Conservation (phyloP, 2,113 vertebrate genomes). For the Nothobranchius furzeri region DNA sequence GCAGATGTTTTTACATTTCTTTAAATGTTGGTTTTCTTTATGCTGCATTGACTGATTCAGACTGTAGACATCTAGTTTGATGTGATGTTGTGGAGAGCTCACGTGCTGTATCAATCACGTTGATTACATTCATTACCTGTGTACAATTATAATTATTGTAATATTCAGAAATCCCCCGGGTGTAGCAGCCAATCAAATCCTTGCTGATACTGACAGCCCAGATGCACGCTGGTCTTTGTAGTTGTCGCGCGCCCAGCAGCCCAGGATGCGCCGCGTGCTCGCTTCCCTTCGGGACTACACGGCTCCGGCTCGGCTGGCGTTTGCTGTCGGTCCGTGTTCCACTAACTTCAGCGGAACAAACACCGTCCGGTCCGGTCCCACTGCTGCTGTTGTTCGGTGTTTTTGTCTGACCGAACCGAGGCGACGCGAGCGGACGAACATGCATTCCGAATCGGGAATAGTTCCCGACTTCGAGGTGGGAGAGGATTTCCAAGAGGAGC, state of each 20-base stretch:
- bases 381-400: constrained; percentile 2
- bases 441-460: constrained; percentile 95
- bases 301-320: constrained; percentile 54
- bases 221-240: constrained; percentile 75
- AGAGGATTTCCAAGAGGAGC: constrained; percentile 93
- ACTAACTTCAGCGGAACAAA: constrained; percentile 55
- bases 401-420: constrained; percentile 19
- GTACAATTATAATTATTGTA: too few species aligned
- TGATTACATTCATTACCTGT: too few species aligned
- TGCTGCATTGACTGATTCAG: too few species aligned
- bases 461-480: constrained; percentile 94
- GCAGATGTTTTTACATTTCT: too few species aligned
- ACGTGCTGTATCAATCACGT: too few species aligned
- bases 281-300: constrained; percentile 68
- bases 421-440: constrained; percentile 70
- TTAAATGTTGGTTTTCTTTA: too few species aligned
- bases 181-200: constrained; percentile 66
- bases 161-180: constrained; percentile 8
- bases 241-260: constrained; percentile 25
- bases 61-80: too few species aligned
- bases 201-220: constrained; percentile 61
- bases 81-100: too few species aligned
- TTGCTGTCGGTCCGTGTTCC: constrained; percentile 64
- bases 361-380: constrained; percentile 30
- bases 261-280: not conserved